Evolutionary conservation across 2,797 vertebrate species (phyloP).

Genomic region (Lagorchestes hirsutus): DNA sequence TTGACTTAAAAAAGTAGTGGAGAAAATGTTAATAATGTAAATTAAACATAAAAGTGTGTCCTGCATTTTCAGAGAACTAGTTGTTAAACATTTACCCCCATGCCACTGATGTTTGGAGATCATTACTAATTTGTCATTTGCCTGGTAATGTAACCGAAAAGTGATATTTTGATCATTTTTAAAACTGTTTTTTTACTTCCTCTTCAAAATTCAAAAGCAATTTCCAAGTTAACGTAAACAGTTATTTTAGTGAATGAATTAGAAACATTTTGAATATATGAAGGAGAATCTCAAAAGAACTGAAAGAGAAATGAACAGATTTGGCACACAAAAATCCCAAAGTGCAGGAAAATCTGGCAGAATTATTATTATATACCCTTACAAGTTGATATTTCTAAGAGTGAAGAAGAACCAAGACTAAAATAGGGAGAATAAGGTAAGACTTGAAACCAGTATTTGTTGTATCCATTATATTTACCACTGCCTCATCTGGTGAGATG

Average conservation of each 20-base stretch:
- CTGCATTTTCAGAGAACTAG: not conserved
- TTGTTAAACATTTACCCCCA: not conserved
- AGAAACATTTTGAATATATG: not conserved
- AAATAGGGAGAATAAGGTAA: not conserved
- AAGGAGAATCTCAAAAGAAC: not conserved
- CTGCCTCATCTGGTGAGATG: not conserved
- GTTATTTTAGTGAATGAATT: not conserved
- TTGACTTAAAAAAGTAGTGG: not conserved
- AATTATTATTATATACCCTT: not conserved
- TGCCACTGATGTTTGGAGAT: not conserved
- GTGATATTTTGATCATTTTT: conserved; percentile 17
- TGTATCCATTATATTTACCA: not conserved
- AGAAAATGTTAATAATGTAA: not conserved
- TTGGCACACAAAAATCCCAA: not conserved
- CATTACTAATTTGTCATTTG: not conserved
- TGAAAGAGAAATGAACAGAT: not conserved
- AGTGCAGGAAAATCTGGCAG: not conserved
- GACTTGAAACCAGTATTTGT: not conserved
- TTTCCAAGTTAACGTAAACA: not conserved
- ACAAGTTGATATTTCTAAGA: too few relatives aligned
- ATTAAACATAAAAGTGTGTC: not conserved
- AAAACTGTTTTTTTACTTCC: conserved; percentile 19
- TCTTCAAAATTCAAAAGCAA: conserved; percentile 47
- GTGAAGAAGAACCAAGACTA: too few relatives aligned
- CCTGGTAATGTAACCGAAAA: not conserved